These are phyloP conservation scores for Drosophila teissieri DNA, from an alignment of 1,140 invertebrate species.

Conservation along the genomic window DNA sequence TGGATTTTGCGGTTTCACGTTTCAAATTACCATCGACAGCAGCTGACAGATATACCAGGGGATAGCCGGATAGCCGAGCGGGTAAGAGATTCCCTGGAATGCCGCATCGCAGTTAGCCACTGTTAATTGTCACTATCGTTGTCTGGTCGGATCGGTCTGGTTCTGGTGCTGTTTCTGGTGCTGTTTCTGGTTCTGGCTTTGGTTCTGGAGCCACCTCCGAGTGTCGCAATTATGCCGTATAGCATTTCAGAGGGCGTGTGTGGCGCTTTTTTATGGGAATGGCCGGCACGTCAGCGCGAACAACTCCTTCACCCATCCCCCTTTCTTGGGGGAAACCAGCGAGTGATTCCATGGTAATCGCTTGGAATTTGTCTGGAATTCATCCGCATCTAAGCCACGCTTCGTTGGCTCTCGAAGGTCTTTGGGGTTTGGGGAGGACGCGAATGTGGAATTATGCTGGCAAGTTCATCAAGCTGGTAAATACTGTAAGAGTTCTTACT, in stretches of 20 bases:
- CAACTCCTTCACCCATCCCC: neutral
- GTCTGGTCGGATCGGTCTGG: slow-evolving; percentile 35
- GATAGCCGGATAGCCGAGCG: slow-evolving; percentile 1
- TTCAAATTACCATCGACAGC: slow-evolving; percentile 82
- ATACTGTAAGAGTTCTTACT: slow-evolving; percentile 38
- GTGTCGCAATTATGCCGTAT: slow-evolving; percentile 67
- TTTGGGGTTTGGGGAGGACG: neutral
- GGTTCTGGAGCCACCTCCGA: slow-evolving; percentile 5
- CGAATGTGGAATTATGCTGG: slow-evolving; percentile 10
- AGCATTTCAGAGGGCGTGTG: slow-evolving; percentile 60
- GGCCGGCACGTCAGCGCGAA: slow-evolving; percentile 1
- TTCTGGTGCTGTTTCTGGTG: neutral
- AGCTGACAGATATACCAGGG: slow-evolving; percentile 57
- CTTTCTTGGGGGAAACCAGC: slow-evolving; percentile 15
- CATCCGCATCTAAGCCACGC: slow-evolving; percentile 52
- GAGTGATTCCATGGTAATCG: slow-evolving; percentile 54
- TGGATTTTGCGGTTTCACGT: slow-evolving; percentile 82
- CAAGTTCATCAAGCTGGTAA: slow-evolving; percentile 63
- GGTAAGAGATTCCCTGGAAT: slow-evolving; percentile 23
- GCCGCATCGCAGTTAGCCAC: slow-evolving; percentile 64
- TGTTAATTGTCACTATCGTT: slow-evolving; percentile 80
- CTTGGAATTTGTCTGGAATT: slow-evolving; percentile 49
- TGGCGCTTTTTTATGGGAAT: slow-evolving; percentile 20
- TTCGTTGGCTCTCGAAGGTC: slow-evolving; percentile 46
- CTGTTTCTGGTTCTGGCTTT: neutral